Conservation (phyloP, 2,113 vertebrate genomes). For the Carassius auratus region DNA sequence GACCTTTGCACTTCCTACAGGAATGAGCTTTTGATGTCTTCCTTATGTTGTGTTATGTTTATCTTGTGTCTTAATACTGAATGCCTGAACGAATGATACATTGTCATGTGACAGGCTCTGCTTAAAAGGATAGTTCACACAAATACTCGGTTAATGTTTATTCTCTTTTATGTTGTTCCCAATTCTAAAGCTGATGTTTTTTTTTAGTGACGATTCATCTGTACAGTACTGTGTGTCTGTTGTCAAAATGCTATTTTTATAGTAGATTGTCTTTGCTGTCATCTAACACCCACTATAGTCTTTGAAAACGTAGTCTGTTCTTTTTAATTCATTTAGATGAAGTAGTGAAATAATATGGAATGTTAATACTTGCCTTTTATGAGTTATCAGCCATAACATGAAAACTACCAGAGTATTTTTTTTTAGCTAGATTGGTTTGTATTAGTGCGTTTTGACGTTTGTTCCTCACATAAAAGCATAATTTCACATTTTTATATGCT, state of each 20-base stretch:
- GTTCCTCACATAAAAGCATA: neutral
- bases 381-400: neutral
- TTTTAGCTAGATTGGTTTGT: neutral
- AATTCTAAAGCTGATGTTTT: neutral
- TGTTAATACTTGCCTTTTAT: neutral
- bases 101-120: neutral
- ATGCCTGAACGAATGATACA: neutral
- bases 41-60: conserved; percentile 6
- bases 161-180: neutral
- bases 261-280: too few relatives aligned
- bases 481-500: neutral
- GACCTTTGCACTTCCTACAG: conserved; percentile 18
- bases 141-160: neutral
- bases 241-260: neutral
- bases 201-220: neutral
- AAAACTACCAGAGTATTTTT: neutral
- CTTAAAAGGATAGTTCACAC: neutral
- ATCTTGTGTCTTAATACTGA: neutral
- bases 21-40: neutral
- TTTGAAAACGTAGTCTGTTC: neutral
- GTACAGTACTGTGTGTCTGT: too few relatives aligned
- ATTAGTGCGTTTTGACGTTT: neutral
- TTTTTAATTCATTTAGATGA: neutral
- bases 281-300: neutral
- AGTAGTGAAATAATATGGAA: neutral